Conservation (phyloP, 2,797 vertebrate species). For the Coccyzus lansbergi region DNA sequence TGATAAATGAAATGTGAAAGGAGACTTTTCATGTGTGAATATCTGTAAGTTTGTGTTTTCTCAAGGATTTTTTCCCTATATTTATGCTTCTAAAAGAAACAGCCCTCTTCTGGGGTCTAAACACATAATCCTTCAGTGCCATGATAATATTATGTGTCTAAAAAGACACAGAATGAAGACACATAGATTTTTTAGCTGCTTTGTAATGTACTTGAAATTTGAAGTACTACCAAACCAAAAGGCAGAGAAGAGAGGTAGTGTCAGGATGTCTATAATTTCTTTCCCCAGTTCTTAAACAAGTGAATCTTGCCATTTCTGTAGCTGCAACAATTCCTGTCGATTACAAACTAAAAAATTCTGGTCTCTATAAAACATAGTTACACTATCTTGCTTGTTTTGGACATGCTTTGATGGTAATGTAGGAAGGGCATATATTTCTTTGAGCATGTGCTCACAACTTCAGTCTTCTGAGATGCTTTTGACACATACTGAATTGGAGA, state of each 20-base stretch:
- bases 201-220: conserved; percentile 9
- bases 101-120: background rate
- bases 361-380: background rate
- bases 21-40: conserved; percentile 2
- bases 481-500: background rate
- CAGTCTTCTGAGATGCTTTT: background rate
- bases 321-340: background rate
- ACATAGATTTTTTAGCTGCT: background rate
- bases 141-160: too few relatives aligned
- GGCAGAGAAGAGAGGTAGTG: background rate
- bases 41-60: background rate
- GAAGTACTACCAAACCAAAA: background rate
- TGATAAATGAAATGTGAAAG: background rate
- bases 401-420: background rate
- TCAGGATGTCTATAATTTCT: background rate
- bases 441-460: background rate
- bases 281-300: background rate
- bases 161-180: background rate
- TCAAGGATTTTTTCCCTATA: background rate
- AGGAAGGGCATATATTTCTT: background rate
- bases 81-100: background rate
- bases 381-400: background rate
- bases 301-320: background rate
- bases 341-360: background rate
- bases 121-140: background rate